Evolutionary conservation across 2,888 invertebrate genomes (phyloP).

Genomic region (Bruchidius siliquastri): DNA sequence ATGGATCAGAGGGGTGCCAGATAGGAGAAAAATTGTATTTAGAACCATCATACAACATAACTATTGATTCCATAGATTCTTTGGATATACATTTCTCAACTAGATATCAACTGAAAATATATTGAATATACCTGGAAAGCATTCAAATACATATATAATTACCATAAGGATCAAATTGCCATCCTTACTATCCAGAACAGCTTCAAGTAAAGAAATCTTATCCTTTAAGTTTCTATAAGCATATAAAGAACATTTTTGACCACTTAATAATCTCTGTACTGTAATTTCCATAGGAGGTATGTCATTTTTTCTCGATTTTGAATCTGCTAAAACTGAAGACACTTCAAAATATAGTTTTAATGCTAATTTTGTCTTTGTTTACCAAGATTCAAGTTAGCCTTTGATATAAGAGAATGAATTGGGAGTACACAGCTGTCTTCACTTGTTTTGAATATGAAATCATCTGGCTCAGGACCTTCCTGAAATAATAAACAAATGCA

Average conservation of each 20-base stretch:
- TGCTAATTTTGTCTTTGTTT: conserved; percentile 11
- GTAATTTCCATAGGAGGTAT: conserved; percentile 46
- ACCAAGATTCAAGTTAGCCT: conserved; percentile 32
- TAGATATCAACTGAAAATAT: too few relatives aligned
- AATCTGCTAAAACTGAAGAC: conserved; percentile 48
- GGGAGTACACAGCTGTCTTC: conserved; percentile 34
- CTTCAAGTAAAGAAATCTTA: conserved; percentile 68
- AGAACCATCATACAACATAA: too few relatives aligned
- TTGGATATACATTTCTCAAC: too few relatives aligned
- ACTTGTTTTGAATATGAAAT: conserved; percentile 22
- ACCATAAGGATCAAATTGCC: conserved; percentile 73
- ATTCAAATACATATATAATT: conserved; percentile 31
- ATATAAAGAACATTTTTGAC: conserved; percentile 51
- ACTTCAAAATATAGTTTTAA: neutral
- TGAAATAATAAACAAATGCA: neutral
- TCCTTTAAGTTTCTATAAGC: conserved; percentile 51
- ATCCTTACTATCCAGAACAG: conserved; percentile 65
- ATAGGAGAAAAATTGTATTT: too few relatives aligned
- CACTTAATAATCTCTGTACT: conserved; percentile 51
- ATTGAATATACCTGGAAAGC: too few relatives aligned
- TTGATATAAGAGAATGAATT: conserved; percentile 39
- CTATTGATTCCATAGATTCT: too few relatives aligned
- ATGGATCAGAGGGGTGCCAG: too few relatives aligned
- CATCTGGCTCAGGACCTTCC: conserved; percentile 8
- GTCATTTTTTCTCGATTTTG: conserved; percentile 29